Base-by-base conservation (phyloP, 2,797 vertebrate species). In the Tinamus major region DNA sequence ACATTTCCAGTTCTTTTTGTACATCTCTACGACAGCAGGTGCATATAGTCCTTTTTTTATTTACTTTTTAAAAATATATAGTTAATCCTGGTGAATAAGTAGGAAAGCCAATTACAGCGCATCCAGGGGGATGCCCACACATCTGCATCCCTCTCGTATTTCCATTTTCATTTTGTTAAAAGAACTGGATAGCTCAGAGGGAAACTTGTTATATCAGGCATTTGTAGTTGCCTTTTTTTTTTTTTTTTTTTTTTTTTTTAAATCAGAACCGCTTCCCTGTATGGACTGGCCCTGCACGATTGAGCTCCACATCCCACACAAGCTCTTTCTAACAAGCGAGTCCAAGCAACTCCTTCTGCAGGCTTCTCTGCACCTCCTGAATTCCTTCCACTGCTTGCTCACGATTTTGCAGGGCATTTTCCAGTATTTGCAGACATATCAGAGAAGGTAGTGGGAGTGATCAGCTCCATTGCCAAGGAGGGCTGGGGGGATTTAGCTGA, bases 251-350 rank as follows among this genome's bases (percentile, higher is more conserved):
- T n/a, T n/a, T n/a, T n/a, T n/a, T n/a, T n/a, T n/a, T n/a, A n/a
- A n/a, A 80, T 48, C 63, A 80, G 41, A 79, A 89, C 77, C 35
- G 56, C 59, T 79, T 92, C 67, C 64, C 84, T 79, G 58, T 59
- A 82, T 23, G 6, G 9, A 44, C 62, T 67, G 41, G n/a, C 42
- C 87, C 31, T 29, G 61, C 44, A 35, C 46, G 24, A 79, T 51
- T 94, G 76, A 87, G n/a, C 41, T 87, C 39, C 65, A 84, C 90
- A 83, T 85, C 87, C 87, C 41, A 87, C 26, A 49, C 27, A 39
- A 51, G 10, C 29, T 49, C 37, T 63, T 56, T 51, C 49, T 69
- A 89, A 53, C 23, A 79, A 91, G 8, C 49, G n/a, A 18, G 15
- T 31, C 41, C 23, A 58, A 95, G 80, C 79, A 51, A 84, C 64